Base-by-base conservation (phyloP, 2,888 invertebrate species). In the Lithophane leautieri region DNA sequence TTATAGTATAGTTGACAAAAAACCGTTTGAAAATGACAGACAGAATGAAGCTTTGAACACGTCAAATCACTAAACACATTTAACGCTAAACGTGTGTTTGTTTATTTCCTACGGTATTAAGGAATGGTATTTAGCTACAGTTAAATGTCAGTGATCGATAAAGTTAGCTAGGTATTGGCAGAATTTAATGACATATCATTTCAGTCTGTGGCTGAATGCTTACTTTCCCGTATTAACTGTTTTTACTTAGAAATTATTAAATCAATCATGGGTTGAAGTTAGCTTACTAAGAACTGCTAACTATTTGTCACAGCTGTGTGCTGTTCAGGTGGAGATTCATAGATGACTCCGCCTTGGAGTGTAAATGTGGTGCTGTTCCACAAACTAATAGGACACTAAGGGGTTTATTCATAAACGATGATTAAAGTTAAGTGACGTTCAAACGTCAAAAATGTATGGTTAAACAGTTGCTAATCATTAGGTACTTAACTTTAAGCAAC, bases 211-310 rank as follows among this genome's bases (percentile, higher is more conserved):
- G 9, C 19, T 19, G 25, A 14, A 14, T 42, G 19, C 22, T 25
- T 25, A 40, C 47, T 70, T 70, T 66, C 66, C 19, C 47, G 25
- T 19, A 14, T 1, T 14, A n/a, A 19, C 6, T 66, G 19, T n/a
- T 19, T 70, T 12, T 47, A 40, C 67, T 50, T 66, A 25, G 47
- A 70, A 70, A 66, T 70, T 2, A 47, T 66, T 25, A 19, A 47
- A 25, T 40, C 19, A 25, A 67, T 67, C 4, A 47, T 40, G 12
- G 19, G 12, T 65, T 70, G 3, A 25, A 44, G 66, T 63, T 16
- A n/a, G n/a, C 12, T 47, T 40, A 14, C 47, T 34, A 34, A 34
- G 34, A 63, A 19, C 44, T 25, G 19, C 63, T 44, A 2, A 19
- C 7, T 19, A 19, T 19, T 65, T 19, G 11, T 4, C 63, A 44